Evolutionary conservation across 2,888 invertebrate genomes (phyloP).

Genomic region (Byasa hedistus): DNA sequence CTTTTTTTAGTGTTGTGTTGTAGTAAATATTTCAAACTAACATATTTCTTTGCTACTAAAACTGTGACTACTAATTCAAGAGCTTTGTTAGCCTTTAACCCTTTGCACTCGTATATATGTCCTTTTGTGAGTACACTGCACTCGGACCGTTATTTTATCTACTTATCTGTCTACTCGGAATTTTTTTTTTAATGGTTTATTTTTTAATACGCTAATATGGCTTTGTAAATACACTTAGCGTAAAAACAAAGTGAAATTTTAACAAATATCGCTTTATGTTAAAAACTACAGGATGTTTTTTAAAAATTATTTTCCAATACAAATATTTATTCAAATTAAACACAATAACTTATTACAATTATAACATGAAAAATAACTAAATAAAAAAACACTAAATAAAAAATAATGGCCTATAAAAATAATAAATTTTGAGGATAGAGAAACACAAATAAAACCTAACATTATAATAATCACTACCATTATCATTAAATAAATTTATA

Average conservation of each 20-base stretch:
- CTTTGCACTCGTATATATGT: not conserved
- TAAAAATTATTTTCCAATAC: not conserved
- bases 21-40: too few species aligned
- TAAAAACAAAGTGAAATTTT: not conserved
- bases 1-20: too few species aligned
- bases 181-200: not conserved
- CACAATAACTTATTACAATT: not conserved
- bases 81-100: too few species aligned
- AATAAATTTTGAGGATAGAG: not conserved
- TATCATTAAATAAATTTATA: too few species aligned
- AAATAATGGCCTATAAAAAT: not conserved
- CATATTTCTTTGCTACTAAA: too few species aligned
- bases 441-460: not conserved
- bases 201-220: not conserved
- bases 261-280: not conserved
- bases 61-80: too few species aligned
- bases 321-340: not conserved
- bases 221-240: not conserved
- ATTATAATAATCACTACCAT: too few species aligned
- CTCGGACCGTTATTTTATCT: not conserved
- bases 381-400: constrained; percentile 1
- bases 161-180: too few species aligned
- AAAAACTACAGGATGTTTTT: not conserved
- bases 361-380: not conserved
- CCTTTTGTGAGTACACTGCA: not conserved